Evolutionary conservation across 2,797 vertebrate genomes (phyloP), one percentile per base, ranked within the genome.

Genomic region (Chromis chromis): DNA sequence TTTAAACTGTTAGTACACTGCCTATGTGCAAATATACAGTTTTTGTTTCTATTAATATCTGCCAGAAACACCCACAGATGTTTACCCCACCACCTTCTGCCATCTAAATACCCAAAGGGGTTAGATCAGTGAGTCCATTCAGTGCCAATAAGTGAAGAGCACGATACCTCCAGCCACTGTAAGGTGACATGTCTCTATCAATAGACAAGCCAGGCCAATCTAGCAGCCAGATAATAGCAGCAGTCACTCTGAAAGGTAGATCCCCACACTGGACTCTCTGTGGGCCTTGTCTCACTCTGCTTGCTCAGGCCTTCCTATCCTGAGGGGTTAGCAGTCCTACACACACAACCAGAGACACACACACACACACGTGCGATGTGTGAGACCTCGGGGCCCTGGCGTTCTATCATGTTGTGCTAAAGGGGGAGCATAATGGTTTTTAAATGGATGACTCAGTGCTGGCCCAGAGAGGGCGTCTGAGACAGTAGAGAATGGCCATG

Each of bases 361-460:
- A 61, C 46, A 83, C 75, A 79, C 77, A 78, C 82, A 86, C 63
- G 76, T 24, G 83, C 16, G 40, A 46, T 19, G 88, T 73, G 33
- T 36, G 33, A 74, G 84, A 92, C 87, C 75, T 36, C 49, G 82
- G 90, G 86, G 87, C 86, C 79, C 81, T 81, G 79, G 65, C 87
- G 90, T 92, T 94, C 93, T 93, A 94, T 95, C 94, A 94, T 95
- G 94, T 96, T 94, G 93, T 93, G 94, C 94, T 95, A 94, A 96
- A 93, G 92, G 93, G 91, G 71, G 88, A 92, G 91, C 92, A 92
- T 95, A 95, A 96, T 96, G 93, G 94, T 93, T 96, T 96, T 96
- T 94, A 95, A 96, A 95, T 94, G 94, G 95, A 95, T 91, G 92
- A 94, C 93, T 94, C 65, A 78, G 87, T 86, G 88, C 84, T 60